Base-by-base conservation (phyloP, 2,888 invertebrate species). In the Aricia artaxerxes region DNA sequence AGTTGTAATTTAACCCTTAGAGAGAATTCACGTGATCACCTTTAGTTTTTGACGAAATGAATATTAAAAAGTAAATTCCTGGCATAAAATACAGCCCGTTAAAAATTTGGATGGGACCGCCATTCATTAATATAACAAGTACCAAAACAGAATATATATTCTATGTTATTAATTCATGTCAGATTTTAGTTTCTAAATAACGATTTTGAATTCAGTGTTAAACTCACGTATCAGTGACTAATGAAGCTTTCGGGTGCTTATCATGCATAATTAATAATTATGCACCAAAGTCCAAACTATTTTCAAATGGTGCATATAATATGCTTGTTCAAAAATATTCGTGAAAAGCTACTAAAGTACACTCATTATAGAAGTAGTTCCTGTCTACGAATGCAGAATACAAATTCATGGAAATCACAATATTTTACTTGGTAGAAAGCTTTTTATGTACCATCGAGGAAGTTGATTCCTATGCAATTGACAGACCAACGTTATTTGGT, bases 261-360 rank as follows among this genome's bases (percentile, higher is more conserved):
- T 31, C 7, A 64, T 64, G 64, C 64, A 64, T 64, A 64, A 64
- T 64, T 64, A 64, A 64, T 64, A 64, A 64, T 64, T 64, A 64
- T 64, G 64, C n/a, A 60, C n/a, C n/a, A 6, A 64, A 64, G 24
- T 24, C 64, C 4, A 40, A 24, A 24, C 24, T 64, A 31, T 31
- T 64, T 31, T 31, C 24, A 64, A 31, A 31, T 31, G 24, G 3
- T 31, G 9, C 9, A 24, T 64, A 31, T 64, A 9, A 24, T 64
- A 31, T 64, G 24, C 6, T 16, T 31, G 4, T 11, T 64, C 4
- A 7, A 9, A 31, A 64, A 9, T 9, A 31, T 31, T 31, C 9
- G 31, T 64, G 24, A 64, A 64, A 31, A 16, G 11, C 31, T 3
- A 24, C 24, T 31, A 44, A 64, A 64, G 64, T 64, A 64, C 31